These are phyloP conservation scores for Chionomys nivalis DNA, from an alignment of 2,113 vertebrate genomes.

Conservation along the genomic window DNA sequence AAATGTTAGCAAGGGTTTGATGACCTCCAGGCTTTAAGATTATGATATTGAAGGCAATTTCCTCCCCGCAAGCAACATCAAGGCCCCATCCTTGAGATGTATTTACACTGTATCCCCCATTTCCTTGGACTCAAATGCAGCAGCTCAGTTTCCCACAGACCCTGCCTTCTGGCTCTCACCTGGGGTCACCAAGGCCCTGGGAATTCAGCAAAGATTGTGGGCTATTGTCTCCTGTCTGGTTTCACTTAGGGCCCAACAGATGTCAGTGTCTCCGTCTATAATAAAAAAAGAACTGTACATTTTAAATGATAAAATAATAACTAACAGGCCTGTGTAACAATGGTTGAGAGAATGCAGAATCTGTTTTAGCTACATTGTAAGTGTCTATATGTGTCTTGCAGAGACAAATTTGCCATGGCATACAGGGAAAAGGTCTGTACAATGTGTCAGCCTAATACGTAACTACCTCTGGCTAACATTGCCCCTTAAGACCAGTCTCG, in stretches of 20 bases:
- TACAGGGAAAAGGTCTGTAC: not conserved
- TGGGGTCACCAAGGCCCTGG: not conserved
- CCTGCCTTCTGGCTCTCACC: not conserved
- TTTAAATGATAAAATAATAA: not conserved
- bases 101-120: not conserved
- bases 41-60: not conserved
- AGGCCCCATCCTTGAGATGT: not conserved
- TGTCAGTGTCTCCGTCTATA: not conserved
- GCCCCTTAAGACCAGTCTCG: not conserved
- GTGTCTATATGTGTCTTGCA: too few species aligned
- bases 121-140: not conserved
- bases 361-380: not conserved
- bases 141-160: not conserved
- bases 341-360: too few species aligned
- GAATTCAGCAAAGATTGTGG: not conserved
- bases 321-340: too few species aligned
- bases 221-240: not conserved
- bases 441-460: accelerated
- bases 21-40: not conserved
- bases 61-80: not conserved
- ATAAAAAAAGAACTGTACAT: not conserved
- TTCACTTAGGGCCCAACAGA: not conserved
- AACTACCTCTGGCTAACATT: too few species aligned
- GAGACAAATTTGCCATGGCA: not conserved
- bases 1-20: not conserved